phyloP scores from a whole-genome alignment of 2,888 invertebrate genomes.

The Nomada flava region DNA sequence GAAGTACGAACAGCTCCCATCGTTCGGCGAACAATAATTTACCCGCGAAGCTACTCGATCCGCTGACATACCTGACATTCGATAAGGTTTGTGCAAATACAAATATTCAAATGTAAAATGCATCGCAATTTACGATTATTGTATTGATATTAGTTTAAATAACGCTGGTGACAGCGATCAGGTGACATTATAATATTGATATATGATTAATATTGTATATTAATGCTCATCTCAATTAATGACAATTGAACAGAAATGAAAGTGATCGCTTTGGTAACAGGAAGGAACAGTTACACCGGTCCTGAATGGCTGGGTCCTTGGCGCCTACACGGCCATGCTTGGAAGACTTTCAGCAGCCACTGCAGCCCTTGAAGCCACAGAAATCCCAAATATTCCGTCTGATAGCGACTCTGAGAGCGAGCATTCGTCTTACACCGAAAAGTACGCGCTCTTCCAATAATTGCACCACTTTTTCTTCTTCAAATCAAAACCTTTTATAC shows the following conservation, averaged over 20 bases:
- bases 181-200: no score
- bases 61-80: conserved; percentile 78
- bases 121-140: no score
- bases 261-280: conserved; percentile 57
- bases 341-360: conserved; percentile 81
- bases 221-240: background rate
- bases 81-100: conserved; percentile 75
- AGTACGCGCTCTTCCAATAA: conserved; percentile 48
- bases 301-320: conserved; percentile 81
- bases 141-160: no score
- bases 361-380: conserved; percentile 78
- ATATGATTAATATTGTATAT: background rate
- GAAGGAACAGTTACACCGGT: conserved; percentile 79
- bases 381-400: conserved; percentile 78
- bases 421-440: conserved; percentile 80
- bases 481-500: background rate
- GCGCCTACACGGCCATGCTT: conserved; percentile 82
- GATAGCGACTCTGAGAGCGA: conserved; percentile 82
- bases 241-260: background rate
- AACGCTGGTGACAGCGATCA: background rate
- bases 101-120: background rate
- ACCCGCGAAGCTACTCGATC: conserved; percentile 75
- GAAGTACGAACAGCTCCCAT: conserved; percentile 78
- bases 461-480: background rate
- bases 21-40: conserved; percentile 78